A percentile compares a stretch with the other conserved stretches of the same genome.
phyloP scores from a whole-genome alignment of 2,113 vertebrate species.

The Ploceus nigricollis region DNA sequence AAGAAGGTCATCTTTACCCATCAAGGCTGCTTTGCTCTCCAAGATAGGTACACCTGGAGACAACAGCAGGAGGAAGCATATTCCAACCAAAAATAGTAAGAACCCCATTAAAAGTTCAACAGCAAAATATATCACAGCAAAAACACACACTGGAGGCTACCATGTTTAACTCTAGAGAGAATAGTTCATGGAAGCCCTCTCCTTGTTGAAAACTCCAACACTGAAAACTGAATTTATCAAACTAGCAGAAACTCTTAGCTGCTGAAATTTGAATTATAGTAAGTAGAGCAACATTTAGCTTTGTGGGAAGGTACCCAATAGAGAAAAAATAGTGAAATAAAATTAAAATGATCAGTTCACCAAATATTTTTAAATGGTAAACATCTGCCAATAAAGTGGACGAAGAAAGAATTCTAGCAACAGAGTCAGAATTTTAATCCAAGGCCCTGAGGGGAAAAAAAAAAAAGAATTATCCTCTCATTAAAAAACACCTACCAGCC shows the following conservation, averaged over 20 bases:
- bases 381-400: background rate
- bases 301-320: background rate
- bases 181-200: background rate
- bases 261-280: background rate
- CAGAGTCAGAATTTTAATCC: background rate
- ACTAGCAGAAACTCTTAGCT: background rate
- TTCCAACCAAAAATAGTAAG: constrained; percentile 37
- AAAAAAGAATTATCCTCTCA: background rate
- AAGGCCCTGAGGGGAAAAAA: background rate
- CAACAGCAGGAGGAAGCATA: constrained; percentile 27
- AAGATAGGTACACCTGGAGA: background rate
- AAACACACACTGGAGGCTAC: background rate
- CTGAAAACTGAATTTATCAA: background rate
- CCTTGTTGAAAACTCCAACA: background rate
- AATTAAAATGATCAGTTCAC: background rate
- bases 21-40: constrained; percentile 33
- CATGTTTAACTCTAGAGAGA: background rate
- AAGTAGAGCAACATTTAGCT: background rate
- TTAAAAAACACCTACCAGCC: background rate
- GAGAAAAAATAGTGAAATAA: background rate
- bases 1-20: background rate
- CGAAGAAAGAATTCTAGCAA: background rate
- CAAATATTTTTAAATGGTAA: background rate
- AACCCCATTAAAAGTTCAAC: background rate
- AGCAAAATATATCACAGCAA: constrained; percentile 1